phyloP scores from a whole-genome alignment of 2,797 vertebrate species.

The Falco rusticolus region DNA sequence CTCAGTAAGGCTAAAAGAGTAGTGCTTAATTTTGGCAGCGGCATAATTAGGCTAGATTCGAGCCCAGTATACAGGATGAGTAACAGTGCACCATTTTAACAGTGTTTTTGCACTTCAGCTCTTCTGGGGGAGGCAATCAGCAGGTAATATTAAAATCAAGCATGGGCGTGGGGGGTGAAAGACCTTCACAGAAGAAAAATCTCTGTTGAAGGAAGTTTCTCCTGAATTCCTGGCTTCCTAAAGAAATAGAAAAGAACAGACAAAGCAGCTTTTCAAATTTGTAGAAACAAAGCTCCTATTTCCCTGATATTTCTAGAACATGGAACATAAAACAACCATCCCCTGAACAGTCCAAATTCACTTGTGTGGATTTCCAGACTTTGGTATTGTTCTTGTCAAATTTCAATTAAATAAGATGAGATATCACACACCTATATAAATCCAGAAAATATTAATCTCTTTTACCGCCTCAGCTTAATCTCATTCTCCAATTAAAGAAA shows the following conservation, averaged over 20 bases:
- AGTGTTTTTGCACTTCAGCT: not conserved
- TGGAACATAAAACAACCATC: not conserved
- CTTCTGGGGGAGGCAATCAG: conserved; percentile 12
- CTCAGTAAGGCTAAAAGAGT: conserved; percentile 34
- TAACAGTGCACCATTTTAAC: conserved; percentile 32
- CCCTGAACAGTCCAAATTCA: not conserved
- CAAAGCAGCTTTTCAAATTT: not conserved
- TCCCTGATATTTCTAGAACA: not conserved
- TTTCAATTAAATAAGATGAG: not conserved
- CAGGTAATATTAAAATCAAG: not conserved
- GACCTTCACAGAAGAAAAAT: not conserved
- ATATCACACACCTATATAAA: not conserved
- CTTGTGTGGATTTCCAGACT: not conserved
- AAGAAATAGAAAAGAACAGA: not conserved
- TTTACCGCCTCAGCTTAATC: not conserved
- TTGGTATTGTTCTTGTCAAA: not conserved
- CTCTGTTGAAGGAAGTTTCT: not conserved
- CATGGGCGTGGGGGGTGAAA: not conserved
- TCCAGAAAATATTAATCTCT: not conserved
- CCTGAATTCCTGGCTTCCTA: not conserved
- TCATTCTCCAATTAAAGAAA: not conserved
- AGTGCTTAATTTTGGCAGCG: conserved; percentile 52
- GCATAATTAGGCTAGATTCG: conserved; percentile 8
- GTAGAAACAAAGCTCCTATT: not conserved
- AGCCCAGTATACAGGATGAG: conserved; percentile 30